A percentile compares a stretch with the other conserved stretches of the same genome.
Conservation (phyloP, 2,797 vertebrate species). For the Lepus oiostolus region DNA sequence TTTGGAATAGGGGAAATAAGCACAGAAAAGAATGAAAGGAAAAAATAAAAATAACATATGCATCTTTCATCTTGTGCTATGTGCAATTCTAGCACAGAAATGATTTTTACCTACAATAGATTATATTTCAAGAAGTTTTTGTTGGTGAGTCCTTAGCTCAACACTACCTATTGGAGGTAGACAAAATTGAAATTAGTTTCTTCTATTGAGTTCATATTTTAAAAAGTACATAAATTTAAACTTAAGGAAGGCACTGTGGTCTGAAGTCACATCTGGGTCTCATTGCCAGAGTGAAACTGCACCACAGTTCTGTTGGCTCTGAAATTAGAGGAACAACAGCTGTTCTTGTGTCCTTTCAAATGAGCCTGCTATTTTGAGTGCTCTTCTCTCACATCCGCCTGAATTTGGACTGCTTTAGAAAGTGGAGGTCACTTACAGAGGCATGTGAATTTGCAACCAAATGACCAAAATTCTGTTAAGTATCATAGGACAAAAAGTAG, state of each 20-base stretch:
- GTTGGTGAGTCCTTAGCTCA: background rate
- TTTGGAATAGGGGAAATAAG: background rate
- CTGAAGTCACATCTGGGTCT: background rate
- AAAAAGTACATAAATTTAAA: background rate
- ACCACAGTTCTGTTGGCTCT: background rate
- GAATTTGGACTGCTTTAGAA: slow-evolving; percentile 27
- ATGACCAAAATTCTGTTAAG: background rate
- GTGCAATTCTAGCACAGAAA: background rate
- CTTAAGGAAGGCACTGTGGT: background rate
- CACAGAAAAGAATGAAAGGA: background rate
- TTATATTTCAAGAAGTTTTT: background rate
- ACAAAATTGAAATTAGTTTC: background rate
- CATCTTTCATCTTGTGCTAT: background rate
- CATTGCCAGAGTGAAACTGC: background rate
- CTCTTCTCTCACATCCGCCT: background rate
- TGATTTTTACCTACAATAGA: background rate
- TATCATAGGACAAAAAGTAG: background rate
- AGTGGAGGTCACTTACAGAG: background rate
- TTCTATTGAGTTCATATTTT: background rate
- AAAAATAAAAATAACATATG: background rate
- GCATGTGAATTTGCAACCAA: too few species aligned
- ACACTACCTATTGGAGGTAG: background rate
- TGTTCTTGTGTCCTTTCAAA: background rate
- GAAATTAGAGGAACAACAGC: background rate
- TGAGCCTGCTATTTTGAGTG: background rate